phyloP scores from a whole-genome alignment of 2,113 vertebrate species.

The Cyphomyrus plagiostoma region DNA sequence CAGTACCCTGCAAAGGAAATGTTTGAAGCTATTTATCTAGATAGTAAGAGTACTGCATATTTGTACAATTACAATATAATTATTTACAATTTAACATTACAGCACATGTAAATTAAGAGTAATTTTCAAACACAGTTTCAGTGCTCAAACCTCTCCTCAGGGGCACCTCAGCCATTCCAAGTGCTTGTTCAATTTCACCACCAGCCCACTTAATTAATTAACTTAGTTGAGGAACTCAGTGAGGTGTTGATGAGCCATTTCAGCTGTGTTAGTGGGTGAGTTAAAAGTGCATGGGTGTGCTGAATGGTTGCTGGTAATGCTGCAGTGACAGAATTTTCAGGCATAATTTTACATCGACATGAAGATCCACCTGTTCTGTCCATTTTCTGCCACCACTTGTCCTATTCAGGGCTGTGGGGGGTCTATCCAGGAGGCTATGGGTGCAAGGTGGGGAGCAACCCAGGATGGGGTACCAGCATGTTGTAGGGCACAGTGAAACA shows the following conservation, averaged over 20 bases:
- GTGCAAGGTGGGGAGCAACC: not conserved
- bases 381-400: not conserved
- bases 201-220: not conserved
- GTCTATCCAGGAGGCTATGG: not conserved
- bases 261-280: not conserved
- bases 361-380: not conserved
- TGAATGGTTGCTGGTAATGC: not conserved
- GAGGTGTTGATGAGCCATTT: not conserved
- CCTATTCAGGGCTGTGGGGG: not conserved
- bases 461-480: not conserved
- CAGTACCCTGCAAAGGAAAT: not conserved
- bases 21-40: not conserved
- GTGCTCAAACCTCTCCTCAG: not conserved
- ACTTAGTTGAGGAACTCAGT: not conserved
- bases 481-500: not conserved
- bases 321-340: not conserved
- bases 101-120: not conserved
- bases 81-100: too few species aligned
- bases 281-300: not conserved
- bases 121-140: not conserved
- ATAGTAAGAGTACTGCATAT: not conserved
- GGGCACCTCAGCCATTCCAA: not conserved
- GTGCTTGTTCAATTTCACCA: not conserved
- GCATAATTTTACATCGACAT: not conserved
- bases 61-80: too few species aligned